Base-by-base conservation (phyloP, 2,888 invertebrate genomes). In the Ischnus inquisitorius region DNA sequence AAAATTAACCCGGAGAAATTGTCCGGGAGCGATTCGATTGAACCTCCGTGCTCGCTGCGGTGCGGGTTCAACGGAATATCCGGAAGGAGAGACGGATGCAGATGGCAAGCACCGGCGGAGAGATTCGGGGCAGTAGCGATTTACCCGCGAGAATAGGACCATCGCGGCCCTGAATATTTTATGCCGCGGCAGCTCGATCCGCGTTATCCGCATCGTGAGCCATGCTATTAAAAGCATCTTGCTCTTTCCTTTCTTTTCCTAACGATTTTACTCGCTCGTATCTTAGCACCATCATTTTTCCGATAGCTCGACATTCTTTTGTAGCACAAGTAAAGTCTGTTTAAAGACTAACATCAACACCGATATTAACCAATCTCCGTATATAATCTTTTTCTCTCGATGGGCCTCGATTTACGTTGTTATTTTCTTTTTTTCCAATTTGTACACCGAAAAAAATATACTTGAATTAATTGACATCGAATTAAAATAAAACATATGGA, bases 141-240 rank as follows among this genome's bases (percentile, higher is more conserved):
- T 48, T 46, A 43, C 28, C 80, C 46, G 82, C 86, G 81, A 86
- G 88, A 89, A 89, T 89, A 88, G 87, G 87, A 86, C 68, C 83
- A 80, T 79, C 86, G 85, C 79, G 85, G 79, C 81, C 39, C 83
- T 87, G 88, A 88, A 89, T 89, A 88, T 88, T 88, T 89, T 74
- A 89, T 83, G 64, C 62, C 71, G 25, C 39, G 25, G 57, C 79
- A 80, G 71, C 84, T 79, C 69, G 69, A 72, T 48, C 62, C 80
- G 64, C 72, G 82, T 86, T 88, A 88, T 86, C 84, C 64, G 76
- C 81, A 85, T 79, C 81, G 51, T 68, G 80, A 75, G 65, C 60
- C 28, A 76, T 68, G 77, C 85, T 88, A 88, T 87, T 85, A 86
- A 85, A 84, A 86, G 87, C 87, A 75, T 57, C 8, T 76, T 77